Base-by-base conservation (phyloP, 2,888 invertebrate genomes). In the Zonitis immaculata region DNA sequence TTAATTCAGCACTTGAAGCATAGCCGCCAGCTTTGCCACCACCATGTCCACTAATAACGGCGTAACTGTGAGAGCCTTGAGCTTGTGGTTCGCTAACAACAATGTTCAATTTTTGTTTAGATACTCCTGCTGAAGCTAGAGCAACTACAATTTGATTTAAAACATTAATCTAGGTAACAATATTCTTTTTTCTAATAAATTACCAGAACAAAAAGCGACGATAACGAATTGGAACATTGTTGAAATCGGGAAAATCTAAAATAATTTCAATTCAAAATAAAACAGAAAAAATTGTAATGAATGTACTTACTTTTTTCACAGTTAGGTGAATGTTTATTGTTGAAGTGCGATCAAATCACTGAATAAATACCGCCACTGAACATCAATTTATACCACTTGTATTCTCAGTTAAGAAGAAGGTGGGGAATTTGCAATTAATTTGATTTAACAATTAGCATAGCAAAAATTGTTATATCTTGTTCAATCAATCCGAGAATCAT, bases 1-100 rank as follows among this genome's bases (percentile, higher is more conserved):
- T 78, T 9, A 88, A 67, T 0, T 86, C 85, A 42, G 86, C 85
- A 60, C 87, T 87, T 42, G 77, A 78, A 66, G 83, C 82, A 77
- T 76, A 83, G 16, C 77, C 78, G 6, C 42, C 28, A 42, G 49
- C 52, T 49, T 52, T 48, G 27, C 48, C 49, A 22, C 48, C 50
- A 22, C 56, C 59, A 32, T 54, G 25, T 20, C 49, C 45, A 12
- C 35, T 9, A 18, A 43, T 48, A 18, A 25, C 46, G 12, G n/a
- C 46, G 18, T 39, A 44, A 26, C 44, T 49, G 44, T 51, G 51
- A 25, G 49, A 49, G n/a, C 32, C 52, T 44, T 52, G 45, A 16
- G 52, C 49, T 28, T 45, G 49, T 49, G 53, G 53, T 43, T 53
- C 53, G 22, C 46, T 25, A 46, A 45, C 49, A 39, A 46, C 49